A percentile compares a stretch with the other conserved stretches of the same genome.
Conservation (phyloP, 2,888 invertebrate genomes). For the Chrysotoxum bicinctum region DNA sequence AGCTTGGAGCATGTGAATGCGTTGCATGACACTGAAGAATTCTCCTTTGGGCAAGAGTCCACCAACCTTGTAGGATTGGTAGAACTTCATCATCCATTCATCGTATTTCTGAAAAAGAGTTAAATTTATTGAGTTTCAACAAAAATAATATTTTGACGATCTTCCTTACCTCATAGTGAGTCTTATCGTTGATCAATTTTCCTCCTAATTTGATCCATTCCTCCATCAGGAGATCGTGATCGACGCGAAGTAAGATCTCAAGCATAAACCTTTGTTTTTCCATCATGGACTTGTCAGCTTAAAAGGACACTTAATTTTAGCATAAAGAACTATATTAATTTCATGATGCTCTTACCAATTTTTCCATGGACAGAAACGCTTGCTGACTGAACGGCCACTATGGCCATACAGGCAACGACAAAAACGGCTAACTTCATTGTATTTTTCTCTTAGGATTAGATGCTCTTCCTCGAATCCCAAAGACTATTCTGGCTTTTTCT, state of each 20-base stretch:
- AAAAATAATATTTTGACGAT: background rate
- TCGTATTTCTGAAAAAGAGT: slow-evolving; percentile 3
- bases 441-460: slow-evolving; percentile 68
- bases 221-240: slow-evolving; percentile 72
- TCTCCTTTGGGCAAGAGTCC: slow-evolving; percentile 83
- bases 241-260: slow-evolving; percentile 75
- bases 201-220: slow-evolving; percentile 39
- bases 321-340: background rate
- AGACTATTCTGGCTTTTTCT: background rate
- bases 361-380: slow-evolving; percentile 58
- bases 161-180: slow-evolving; percentile 23
- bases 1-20: slow-evolving; percentile 84
- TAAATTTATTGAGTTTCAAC: background rate
- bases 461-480: slow-evolving; percentile 8
- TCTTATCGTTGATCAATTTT: slow-evolving; percentile 17
- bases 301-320: background rate
- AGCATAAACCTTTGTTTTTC: slow-evolving; percentile 76
- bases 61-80: slow-evolving; percentile 76
- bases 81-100: slow-evolving; percentile 75
- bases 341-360: slow-evolving; percentile 25
- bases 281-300: slow-evolving; percentile 75
- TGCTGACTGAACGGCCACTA: slow-evolving; percentile 76
- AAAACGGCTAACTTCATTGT: slow-evolving; percentile 73
- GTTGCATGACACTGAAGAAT: slow-evolving; percentile 81
- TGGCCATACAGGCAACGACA: slow-evolving; percentile 77